Evolutionary conservation across 1,140 invertebrate genomes (phyloP).

Genomic region (Melanaphis sacchari): DNA sequence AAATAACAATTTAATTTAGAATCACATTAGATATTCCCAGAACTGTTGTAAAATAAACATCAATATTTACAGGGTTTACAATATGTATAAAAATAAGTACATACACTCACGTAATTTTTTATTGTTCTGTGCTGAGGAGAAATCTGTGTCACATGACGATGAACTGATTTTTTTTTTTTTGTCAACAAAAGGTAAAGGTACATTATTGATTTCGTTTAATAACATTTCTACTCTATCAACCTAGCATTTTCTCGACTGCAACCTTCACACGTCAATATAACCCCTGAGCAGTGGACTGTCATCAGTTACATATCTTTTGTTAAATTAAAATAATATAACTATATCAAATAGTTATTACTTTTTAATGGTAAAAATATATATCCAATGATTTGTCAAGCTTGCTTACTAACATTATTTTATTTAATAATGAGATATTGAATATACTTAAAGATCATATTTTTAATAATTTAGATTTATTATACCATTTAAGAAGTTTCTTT

Average conservation of each 20-base stretch:
- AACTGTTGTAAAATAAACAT: not conserved
- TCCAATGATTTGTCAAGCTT: not conserved
- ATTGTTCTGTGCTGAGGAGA: not conserved
- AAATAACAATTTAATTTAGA: not conserved
- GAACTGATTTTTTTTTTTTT: not conserved
- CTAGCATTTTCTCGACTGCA: not conserved
- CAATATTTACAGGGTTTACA: not conserved
- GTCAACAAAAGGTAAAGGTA: constrained; percentile 9
- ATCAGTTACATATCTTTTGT: not conserved
- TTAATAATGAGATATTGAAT: not conserved
- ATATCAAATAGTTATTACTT: not conserved
- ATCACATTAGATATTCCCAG: not conserved
- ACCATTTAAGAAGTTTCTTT: not conserved
- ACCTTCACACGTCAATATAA: not conserved
- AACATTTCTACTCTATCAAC: not conserved
- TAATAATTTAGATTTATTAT: not conserved
- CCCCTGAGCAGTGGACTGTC: not conserved
- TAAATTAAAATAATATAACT: not conserved
- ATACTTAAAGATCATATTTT: not conserved
- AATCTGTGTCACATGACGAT: not conserved
- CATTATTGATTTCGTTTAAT: constrained; percentile 23
- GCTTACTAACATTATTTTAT: not conserved
- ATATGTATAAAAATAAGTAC: not conserved
- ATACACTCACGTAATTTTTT: not conserved
- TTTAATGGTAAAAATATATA: not conserved